Base-by-base conservation (phyloP, 2,888 invertebrate species). In the Harpagoxenus sublaevis region DNA sequence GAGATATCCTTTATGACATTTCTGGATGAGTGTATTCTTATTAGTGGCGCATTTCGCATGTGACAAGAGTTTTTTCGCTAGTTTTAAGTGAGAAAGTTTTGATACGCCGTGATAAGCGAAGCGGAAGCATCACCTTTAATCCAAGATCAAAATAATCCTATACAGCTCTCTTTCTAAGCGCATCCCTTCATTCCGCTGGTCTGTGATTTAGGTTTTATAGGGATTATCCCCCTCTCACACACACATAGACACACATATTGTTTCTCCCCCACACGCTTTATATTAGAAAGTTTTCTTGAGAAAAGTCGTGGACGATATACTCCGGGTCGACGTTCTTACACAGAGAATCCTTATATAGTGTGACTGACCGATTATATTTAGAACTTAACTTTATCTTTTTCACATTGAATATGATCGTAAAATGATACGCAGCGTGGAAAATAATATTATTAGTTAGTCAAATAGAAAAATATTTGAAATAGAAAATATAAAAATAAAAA, bases 171-270 rank as follows among this genome's bases (percentile, higher is more conserved):
- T 65, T 8, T 65, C 42, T 65, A 42, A 65, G 15, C 62, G 23
- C n/a, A 39, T 39, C n/a, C 3, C 9, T 78, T 42, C 53, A 15
- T 18, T 1, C n/a, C 4, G 66, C 18, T 23, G 28, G 18, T 39
- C 39, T 78, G 42, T 45, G 68, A 68, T 68, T 78, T 78, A 78
- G 55, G 12, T 53, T 78, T 78, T 78, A 78, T 45, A 68, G n/a
- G 28, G n/a, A 66, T 68, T 35, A 66, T 18, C 31, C 51, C 18
- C 5, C 35, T 0, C 35, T n/a, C 51, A 9, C 28, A 42, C 42
- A 23, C 12, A 18, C 18, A 18, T 3, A 35, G 8, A 53, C 23
- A 39, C 53, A 39, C 8, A 39, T n/a, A 2, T 57, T 23, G 55
- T 55, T 42, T 42, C 18, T 28, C 10, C 3, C 5, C 6, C 2